These are phyloP conservation scores for Beris chalybata DNA, from an alignment of 2,888 invertebrate genomes.

Conservation along the genomic window DNA sequence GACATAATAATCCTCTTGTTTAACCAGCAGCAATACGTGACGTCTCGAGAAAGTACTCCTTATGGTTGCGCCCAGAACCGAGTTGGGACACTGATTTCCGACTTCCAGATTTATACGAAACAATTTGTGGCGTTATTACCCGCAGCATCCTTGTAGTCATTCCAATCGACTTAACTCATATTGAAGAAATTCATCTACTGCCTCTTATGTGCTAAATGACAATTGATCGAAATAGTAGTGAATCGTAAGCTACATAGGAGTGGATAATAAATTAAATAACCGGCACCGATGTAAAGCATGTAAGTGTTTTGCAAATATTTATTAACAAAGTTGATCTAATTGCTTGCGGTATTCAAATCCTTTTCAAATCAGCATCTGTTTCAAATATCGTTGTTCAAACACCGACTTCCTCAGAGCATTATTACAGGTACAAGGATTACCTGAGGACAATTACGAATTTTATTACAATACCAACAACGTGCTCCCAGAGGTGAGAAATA, in stretches of 20 bases:
- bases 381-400: no score
- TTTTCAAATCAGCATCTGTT: no score
- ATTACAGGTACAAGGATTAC: no score
- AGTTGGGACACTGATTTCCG: constrained; percentile 7
- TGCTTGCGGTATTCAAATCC: no score
- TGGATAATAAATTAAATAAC: neutral
- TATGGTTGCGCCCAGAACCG: neutral
- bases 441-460: no score
- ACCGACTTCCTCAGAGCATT: no score
- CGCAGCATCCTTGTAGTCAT: constrained; percentile 25
- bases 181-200: constrained; percentile 12
- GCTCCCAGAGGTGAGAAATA: no score
- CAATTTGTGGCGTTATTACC: constrained; percentile 31
- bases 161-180: constrained; percentile 19
- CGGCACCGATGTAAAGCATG: no score
- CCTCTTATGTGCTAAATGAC: neutral
- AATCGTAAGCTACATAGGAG: neutral
- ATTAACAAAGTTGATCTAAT: no score
- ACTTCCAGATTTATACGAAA: constrained; percentile 21
- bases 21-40: constrained; percentile 40
- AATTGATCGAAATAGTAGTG: neutral
- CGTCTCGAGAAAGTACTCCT: constrained; percentile 32
- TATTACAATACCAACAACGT: no score
- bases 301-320: no score
- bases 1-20: constrained; percentile 45